Conservation (phyloP, 2,888 invertebrate genomes). For the Andrena minutula region DNA sequence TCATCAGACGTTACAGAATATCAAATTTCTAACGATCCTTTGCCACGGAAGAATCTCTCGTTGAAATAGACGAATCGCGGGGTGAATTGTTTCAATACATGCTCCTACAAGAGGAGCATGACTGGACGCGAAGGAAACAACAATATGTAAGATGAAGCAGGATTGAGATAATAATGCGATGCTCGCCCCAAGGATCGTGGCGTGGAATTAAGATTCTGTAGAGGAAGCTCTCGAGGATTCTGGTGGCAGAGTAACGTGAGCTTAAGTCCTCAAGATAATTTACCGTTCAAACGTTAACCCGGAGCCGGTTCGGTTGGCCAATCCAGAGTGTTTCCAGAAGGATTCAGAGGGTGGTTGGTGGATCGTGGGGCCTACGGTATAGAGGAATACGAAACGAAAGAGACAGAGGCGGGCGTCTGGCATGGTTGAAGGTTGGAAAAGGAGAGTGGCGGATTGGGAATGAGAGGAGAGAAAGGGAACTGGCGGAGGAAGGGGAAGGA, state of each 20-base stretch:
- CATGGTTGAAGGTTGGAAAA: not conserved
- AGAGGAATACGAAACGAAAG: constrained; percentile 8
- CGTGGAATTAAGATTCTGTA: constrained; percentile 77
- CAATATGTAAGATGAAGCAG: not conserved
- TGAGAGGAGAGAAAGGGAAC: not conserved
- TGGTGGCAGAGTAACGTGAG: constrained; percentile 54
- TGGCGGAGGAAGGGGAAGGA: not conserved
- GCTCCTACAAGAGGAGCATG: no score
- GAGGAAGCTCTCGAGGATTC: constrained; percentile 52
- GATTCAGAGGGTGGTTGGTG: constrained; percentile 35
- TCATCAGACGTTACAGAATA: not conserved
- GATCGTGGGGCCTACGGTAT: constrained; percentile 11
- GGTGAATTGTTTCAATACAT: no score
- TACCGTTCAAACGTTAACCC: constrained; percentile 78
- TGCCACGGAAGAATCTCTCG: no score
- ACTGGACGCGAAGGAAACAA: no score
- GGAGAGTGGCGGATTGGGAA: constrained; percentile 4
- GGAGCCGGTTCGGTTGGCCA: constrained; percentile 55
- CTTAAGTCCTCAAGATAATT: constrained; percentile 77
- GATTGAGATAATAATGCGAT: constrained; percentile 45
- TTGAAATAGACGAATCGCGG: no score
- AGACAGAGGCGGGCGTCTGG: not conserved
- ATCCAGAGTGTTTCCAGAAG: constrained; percentile 45
- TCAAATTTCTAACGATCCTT: no score
- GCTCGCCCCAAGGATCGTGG: constrained; percentile 48